phyloP scores from a whole-genome alignment of 1,140 invertebrate species.

The Eueides isabella region DNA sequence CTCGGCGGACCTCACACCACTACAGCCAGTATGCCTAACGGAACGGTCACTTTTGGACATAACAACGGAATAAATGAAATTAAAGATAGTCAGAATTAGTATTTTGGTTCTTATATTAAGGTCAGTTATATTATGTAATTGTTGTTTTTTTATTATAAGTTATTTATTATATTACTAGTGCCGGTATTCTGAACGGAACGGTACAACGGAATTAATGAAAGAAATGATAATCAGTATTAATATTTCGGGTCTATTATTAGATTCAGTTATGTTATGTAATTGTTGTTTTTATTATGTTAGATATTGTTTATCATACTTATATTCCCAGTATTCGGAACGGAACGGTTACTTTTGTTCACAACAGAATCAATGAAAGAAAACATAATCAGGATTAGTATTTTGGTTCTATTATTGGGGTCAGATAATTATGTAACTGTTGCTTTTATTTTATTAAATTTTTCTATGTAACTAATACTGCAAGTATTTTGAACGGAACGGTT shows the following conservation, averaged over 20 bases:
- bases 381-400: conserved; percentile 36
- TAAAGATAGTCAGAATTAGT: conserved; percentile 43
- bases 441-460: too few relatives aligned
- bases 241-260: too few relatives aligned
- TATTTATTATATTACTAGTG: too few relatives aligned
- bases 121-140: neutral
- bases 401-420: neutral
- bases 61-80: conserved; percentile 37
- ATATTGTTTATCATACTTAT: too few relatives aligned
- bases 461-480: too few relatives aligned
- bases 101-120: neutral
- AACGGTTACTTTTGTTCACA: conserved; percentile 48
- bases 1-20: conserved; percentile 80
- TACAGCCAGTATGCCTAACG: conserved; percentile 56
- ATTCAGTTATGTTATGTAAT: too few relatives aligned
- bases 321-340: conserved; percentile 62
- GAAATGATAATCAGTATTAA: too few relatives aligned
- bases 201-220: too few relatives aligned
- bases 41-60: conserved; percentile 50
- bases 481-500: too few relatives aligned
- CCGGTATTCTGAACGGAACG: too few relatives aligned
- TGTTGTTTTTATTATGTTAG: too few relatives aligned
- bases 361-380: conserved; percentile 41
- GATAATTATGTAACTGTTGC: neutral
- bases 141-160: too few relatives aligned